These are phyloP conservation scores for Perca fluviatilis DNA, from an alignment of 2,113 vertebrate species.

Conservation along the genomic window DNA sequence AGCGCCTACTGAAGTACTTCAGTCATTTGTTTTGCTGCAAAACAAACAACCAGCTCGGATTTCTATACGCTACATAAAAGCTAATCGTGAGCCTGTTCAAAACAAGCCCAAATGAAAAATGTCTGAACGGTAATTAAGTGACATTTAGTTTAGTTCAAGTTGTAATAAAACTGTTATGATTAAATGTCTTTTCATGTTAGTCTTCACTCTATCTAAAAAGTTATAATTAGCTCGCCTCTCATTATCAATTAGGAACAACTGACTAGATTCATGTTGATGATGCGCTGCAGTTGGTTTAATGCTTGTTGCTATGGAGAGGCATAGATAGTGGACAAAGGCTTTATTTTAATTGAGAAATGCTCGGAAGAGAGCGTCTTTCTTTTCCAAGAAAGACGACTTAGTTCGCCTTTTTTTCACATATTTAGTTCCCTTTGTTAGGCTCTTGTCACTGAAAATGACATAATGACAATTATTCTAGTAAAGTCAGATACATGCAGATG, in stretches of 20 bases:
- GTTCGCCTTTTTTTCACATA: conserved; percentile 8
- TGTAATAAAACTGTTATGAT: conserved; percentile 46
- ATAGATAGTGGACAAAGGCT: conserved; percentile 40
- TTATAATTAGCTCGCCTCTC: conserved; percentile 75
- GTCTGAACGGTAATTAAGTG: conserved; percentile 44
- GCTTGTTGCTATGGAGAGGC: conserved; percentile 81
- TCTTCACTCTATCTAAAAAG: conserved; percentile 55
- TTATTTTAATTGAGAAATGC: conserved; percentile 50
- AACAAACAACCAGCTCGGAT: conserved; percentile 39
- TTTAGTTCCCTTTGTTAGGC: not conserved
- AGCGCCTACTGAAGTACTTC: conserved; percentile 49
- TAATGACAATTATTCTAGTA: not conserved
- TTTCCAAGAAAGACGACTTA: conserved; percentile 1
- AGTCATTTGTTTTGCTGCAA: conserved; percentile 64
- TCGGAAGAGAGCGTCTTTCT: conserved; percentile 52
- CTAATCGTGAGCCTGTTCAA: conserved; percentile 28
- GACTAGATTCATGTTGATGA: conserved; percentile 71
- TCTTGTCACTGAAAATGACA: conserved; percentile 19
- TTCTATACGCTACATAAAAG: conserved; percentile 20
- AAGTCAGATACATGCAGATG: not conserved
- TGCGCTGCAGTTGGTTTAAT: conserved; percentile 63
- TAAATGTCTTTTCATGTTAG: conserved; percentile 36
- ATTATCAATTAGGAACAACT: conserved; percentile 71
- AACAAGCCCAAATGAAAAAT: conserved; percentile 28
- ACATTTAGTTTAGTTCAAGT: conserved; percentile 41